phyloP scores from a whole-genome alignment of 2,888 invertebrate species.

The Ceramica pisi region DNA sequence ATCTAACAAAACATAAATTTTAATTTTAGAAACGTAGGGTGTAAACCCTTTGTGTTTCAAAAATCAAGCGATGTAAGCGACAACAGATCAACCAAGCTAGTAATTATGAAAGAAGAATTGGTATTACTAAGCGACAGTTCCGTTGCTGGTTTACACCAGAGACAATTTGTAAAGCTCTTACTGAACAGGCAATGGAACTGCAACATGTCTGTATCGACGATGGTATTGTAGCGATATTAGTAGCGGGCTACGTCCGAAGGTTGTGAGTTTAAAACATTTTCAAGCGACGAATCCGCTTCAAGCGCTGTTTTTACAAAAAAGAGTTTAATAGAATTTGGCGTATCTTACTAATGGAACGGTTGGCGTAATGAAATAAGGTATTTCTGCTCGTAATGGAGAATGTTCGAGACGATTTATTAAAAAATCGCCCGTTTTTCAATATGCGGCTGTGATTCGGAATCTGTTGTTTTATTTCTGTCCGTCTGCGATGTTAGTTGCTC shows the following conservation, averaged over 20 bases:
- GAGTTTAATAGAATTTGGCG: constrained; percentile 88
- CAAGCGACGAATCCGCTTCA: constrained; percentile 66
- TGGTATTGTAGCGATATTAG: neutral
- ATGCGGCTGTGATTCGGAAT: constrained; percentile 72
- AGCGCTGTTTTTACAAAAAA: constrained; percentile 81
- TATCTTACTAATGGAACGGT: constrained; percentile 89
- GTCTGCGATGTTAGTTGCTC: constrained; percentile 48
- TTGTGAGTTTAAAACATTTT: constrained; percentile 62
- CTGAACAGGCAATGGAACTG: constrained; percentile 27
- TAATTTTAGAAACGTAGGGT: constrained; percentile 87
- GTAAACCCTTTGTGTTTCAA: constrained; percentile 79
- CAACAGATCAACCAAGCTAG: constrained; percentile 44
- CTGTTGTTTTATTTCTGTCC: constrained; percentile 62
- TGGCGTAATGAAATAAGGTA: constrained; percentile 88
- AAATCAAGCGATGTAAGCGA: constrained; percentile 74
- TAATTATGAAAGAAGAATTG: constrained; percentile 5
- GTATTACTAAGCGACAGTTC: neutral
- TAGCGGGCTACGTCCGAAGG: constrained; percentile 43
- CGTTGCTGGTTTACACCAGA: constrained; percentile 9
- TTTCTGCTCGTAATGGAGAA: constrained; percentile 83
- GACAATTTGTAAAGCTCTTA: neutral
- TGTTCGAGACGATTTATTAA: constrained; percentile 83
- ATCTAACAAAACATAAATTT: constrained; percentile 91
- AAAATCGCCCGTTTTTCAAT: constrained; percentile 85
- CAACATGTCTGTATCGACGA: neutral